Evolutionary conservation across 2,888 invertebrate species (phyloP).

Genomic region (Brachycybe producta): DNA sequence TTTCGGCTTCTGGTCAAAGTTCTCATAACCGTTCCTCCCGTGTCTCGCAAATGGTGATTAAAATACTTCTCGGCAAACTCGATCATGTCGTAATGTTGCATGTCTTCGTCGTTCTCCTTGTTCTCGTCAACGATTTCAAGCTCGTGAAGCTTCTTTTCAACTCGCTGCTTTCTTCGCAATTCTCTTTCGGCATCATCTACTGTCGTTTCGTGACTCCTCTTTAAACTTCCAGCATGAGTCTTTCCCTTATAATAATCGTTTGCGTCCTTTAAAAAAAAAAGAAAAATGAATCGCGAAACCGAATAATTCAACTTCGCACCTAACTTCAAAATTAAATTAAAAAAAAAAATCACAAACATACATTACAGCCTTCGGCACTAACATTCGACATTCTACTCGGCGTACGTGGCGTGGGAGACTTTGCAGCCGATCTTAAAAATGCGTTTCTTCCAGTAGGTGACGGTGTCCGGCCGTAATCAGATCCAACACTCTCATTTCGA

Average conservation of each 20-base stretch:
- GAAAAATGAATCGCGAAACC: not conserved
- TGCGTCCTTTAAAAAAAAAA: conserved; percentile 14
- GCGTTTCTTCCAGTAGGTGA: conserved; percentile 10
- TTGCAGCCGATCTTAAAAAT: conserved; percentile 8
- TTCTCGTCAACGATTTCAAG: conserved; percentile 48
- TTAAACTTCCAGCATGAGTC: conserved; percentile 19
- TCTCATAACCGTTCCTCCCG: conserved; percentile 26
- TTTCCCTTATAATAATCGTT: conserved; percentile 16
- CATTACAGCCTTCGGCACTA: conserved; percentile 12
- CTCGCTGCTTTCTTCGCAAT: conserved; percentile 54
- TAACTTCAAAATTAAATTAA: too few relatives aligned
- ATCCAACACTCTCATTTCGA: conserved; percentile 17
- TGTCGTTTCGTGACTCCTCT: conserved; percentile 20
- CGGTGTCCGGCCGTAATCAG: conserved; percentile 16
- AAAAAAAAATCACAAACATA: too few relatives aligned
- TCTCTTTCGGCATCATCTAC: conserved; percentile 23
- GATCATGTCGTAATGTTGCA: conserved; percentile 60
- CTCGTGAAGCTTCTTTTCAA: conserved; percentile 73
- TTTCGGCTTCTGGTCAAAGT: conserved; percentile 26
- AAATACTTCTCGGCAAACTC: conserved; percentile 91
- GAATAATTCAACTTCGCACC: too few relatives aligned
- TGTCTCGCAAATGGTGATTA: conserved; percentile 53
- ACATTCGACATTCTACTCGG: conserved; percentile 15
- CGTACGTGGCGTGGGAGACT: conserved; percentile 16
- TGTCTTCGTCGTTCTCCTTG: conserved; percentile 42